These are phyloP conservation scores for Pristionchus arcanus DNA, from an alignment of 2,888 invertebrate genomes.

Conservation along the genomic window DNA sequence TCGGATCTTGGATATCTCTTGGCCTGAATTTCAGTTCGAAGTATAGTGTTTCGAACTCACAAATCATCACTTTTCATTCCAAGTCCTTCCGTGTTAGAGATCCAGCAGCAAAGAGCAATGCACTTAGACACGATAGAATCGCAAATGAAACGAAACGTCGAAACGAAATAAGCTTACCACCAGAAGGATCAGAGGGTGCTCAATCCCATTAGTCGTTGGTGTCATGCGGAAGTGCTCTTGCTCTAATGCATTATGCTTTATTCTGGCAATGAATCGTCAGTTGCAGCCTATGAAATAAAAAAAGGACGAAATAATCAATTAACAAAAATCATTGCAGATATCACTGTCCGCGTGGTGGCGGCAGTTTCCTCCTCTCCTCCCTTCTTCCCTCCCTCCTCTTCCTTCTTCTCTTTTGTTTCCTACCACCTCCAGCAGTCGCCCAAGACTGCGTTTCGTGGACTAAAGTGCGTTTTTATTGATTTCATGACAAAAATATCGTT, in stretches of 20 bases:
- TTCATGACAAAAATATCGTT: not conserved
- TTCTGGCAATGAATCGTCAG: too few relatives aligned
- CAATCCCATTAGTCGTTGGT: not conserved
- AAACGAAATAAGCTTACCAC: not conserved
- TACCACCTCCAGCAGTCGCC: conserved; percentile 1
- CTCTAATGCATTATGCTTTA: too few relatives aligned
- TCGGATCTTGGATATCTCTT: too few relatives aligned
- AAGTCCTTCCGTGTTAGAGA: too few relatives aligned
- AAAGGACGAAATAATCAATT: not conserved
- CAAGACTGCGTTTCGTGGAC: conserved; percentile 16
- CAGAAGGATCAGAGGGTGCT: not conserved
- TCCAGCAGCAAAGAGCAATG: not conserved
- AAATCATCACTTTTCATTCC: not conserved
- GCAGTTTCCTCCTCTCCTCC: not conserved
- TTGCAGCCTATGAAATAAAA: too few relatives aligned
- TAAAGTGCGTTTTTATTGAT: not conserved
- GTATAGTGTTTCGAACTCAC: not conserved
- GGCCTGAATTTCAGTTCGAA: too few relatives aligned
- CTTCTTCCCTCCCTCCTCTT: conserved; percentile 42
- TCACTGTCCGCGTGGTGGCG: not conserved
- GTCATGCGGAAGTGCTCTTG: not conserved
- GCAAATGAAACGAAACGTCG: not conserved
- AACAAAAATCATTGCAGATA: not conserved
- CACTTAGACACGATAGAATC: not conserved
- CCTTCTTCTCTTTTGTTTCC: conserved; percentile 42